These are phyloP conservation scores for Rapana venosa DNA, from an alignment of 2,888 invertebrate species.

Conservation along the genomic window DNA sequence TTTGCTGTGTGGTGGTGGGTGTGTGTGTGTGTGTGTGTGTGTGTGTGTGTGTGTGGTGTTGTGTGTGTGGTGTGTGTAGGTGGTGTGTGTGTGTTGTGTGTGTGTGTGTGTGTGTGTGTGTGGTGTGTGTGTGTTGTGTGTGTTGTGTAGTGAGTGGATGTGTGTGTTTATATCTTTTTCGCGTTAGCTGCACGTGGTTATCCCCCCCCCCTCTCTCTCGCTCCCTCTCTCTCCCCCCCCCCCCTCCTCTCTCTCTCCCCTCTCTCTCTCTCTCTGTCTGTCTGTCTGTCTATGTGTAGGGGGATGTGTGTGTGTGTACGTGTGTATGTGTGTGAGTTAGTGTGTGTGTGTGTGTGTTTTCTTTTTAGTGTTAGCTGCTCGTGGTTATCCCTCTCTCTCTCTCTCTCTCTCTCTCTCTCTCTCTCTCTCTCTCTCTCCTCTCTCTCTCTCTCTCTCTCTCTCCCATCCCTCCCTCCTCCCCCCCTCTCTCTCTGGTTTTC, in stretches of 20 bases:
- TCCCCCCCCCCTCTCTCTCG: background rate
- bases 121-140: no score
- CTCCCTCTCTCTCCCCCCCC: background rate
- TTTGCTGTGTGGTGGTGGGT: no score
- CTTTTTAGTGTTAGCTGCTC: background rate
- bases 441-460: background rate
- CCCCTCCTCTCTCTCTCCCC: background rate
- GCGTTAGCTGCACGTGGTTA: background rate
- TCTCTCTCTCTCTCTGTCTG: background rate
- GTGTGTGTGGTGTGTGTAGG: no score
- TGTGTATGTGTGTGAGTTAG: background rate
- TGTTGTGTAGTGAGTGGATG: no score
- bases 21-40: no score
- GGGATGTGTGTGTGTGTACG: constrained; percentile 15
- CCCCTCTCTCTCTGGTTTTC: background rate
- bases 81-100: no score
- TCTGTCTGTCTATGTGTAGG: constrained; percentile 1
- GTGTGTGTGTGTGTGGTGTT: no score
- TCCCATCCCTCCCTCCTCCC: background rate
- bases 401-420: background rate
- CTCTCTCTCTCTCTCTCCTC: background rate
- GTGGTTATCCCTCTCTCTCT: background rate
- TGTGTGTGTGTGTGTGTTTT: background rate
- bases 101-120: no score
- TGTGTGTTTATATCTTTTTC: background rate